Percentiles rank a stretch among this genome's conserved stretches.
phyloP scores from a whole-genome alignment of 2,113 vertebrate genomes.

The Apaloderma vittatum region DNA sequence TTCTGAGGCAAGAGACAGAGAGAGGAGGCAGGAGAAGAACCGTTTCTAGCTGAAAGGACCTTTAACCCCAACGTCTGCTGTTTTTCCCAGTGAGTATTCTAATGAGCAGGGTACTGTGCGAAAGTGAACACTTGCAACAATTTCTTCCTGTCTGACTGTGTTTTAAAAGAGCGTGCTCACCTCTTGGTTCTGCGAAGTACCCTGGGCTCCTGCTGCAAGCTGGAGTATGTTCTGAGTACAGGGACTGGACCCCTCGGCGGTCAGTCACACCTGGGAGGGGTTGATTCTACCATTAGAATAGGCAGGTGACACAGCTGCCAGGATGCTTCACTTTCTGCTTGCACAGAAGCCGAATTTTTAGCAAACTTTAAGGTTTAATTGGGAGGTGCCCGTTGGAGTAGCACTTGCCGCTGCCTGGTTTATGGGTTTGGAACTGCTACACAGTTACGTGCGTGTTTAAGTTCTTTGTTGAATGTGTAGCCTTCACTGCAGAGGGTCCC shows the following conservation, averaged over 20 bases:
- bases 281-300: background rate
- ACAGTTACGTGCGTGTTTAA: background rate
- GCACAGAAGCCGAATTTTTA: background rate
- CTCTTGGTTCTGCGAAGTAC: background rate
- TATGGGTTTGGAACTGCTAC: background rate
- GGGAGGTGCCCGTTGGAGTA: background rate
- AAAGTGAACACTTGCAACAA: background rate
- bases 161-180: background rate
- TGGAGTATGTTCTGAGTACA: background rate
- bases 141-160: background rate
- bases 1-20: background rate
- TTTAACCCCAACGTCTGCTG: background rate
- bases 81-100: background rate
- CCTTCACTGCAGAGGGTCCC: background rate
- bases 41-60: background rate
- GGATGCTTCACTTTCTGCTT: background rate
- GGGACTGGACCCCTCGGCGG: background rate
- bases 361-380: background rate
- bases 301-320: background rate
- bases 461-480: background rate
- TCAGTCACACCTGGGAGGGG: background rate
- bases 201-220: background rate
- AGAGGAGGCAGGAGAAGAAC: background rate
- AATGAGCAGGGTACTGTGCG: background rate
- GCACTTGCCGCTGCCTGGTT: background rate